Base-by-base conservation (phyloP, 2,113 vertebrate species). In the Alaudala cheleensis region DNA sequence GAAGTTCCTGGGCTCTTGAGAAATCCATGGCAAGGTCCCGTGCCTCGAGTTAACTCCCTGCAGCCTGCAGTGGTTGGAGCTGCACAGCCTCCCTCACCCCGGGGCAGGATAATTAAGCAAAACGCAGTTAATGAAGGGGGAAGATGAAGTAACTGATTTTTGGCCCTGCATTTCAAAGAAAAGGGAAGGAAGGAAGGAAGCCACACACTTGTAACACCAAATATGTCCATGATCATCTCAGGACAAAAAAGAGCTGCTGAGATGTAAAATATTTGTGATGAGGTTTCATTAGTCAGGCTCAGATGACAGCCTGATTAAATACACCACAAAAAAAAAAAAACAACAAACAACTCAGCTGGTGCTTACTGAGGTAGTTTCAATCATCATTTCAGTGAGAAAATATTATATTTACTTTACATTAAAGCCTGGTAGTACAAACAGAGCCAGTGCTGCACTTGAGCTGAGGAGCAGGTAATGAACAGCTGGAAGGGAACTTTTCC, bases 281-380 rank as follows among this genome's bases (percentile, higher is more conserved):
- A 81, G 71, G 80, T 77, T 91, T 86, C 37, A 28, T 93, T 72
- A 86, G 88, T 94, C 87, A 95, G 61, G 33, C 45, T 66, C 87
- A 67, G 96, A 76, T 85, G 82, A 86, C 72, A 53, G 28, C 58
- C 21, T 65, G 62, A 57, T 25, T 3, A 28, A n/a, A 92, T 3
- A 21, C 49, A 56, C 31, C 31, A 4, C n/a, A 54, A 18, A 84
- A 92, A 42, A n/a, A n/a, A n/a, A n/a, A n/a, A n/a, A n/a, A n/a
- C n/a, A n/a, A n/a, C n/a, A n/a, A 42, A 42, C 5, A 78, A 47
- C 56, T 34, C 8, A 2, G 44, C 90, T 50, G 57, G 2, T 20
- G 57, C 66, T 91, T 9, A 37, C 54, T 22, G 5, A 86, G 40
- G 21, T 37, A 16, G 20, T 53, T 86, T 58, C 54, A 58, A 28